Percentiles rank a stretch among this genome's conserved stretches.
These are phyloP conservation scores for Calycopis cecrops DNA, from an alignment of 1,140 invertebrate species.

Conservation along the genomic window DNA sequence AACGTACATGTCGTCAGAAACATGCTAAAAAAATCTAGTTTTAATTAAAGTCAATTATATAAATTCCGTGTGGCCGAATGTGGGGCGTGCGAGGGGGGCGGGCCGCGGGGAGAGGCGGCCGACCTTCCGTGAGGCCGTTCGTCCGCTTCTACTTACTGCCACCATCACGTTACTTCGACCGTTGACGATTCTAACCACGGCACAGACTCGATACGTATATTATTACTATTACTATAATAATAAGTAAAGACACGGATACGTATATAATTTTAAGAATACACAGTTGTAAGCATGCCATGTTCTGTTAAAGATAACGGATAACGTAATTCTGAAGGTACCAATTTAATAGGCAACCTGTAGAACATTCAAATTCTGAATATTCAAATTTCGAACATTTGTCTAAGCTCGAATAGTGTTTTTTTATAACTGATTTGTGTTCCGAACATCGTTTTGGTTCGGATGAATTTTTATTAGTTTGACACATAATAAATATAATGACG, in stretches of 20 bases:
- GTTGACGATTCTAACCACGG: constrained; percentile 1
- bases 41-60: constrained; percentile 71
- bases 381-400: too few species aligned
- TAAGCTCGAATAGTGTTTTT: too few species aligned
- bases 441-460: neutral
- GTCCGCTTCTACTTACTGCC: constrained; percentile 21
- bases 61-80: constrained; percentile 61
- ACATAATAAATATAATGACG: constrained; percentile 5
- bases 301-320: too few species aligned
- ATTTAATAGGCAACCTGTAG: too few species aligned
- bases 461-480: constrained; percentile 1
- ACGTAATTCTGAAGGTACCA: too few species aligned
- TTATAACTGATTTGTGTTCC: neutral
- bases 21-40: constrained; percentile 53
- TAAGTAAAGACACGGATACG: too few species aligned
- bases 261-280: too few species aligned
- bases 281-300: too few species aligned
- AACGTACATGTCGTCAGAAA: constrained; percentile 23
- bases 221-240: too few species aligned
- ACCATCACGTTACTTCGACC: constrained; percentile 1
- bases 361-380: too few species aligned
- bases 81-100: constrained; percentile 31
- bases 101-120: constrained; percentile 42
- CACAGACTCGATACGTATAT: too few species aligned
- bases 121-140: constrained; percentile 67